These are phyloP conservation scores for Porites lobata DNA, from an alignment of 92 coral and sea anemone species.

Conservation along the genomic window DNA sequence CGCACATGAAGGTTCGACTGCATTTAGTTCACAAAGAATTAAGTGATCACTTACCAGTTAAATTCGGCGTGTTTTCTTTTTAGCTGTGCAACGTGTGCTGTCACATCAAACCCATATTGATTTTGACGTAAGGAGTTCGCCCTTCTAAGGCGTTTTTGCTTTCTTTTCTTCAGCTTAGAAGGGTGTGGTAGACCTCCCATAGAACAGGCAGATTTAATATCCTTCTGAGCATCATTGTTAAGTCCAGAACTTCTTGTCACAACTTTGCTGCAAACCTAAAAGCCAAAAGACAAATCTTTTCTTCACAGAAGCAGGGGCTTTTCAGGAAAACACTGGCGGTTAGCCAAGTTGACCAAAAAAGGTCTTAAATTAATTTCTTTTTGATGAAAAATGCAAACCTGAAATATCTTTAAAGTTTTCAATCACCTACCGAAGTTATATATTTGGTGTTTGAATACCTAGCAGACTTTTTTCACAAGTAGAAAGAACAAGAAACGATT, in stretches of 20 bases:
- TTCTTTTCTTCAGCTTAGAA: constrained; percentile 68
- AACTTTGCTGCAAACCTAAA: constrained; percentile 58
- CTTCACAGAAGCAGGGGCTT: background rate
- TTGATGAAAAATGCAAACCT: no score
- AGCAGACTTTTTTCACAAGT: no score
- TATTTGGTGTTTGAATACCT: no score
- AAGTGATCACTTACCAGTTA: constrained; percentile 58
- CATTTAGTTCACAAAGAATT: background rate
- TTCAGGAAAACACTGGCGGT: no score
- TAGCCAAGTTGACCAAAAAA: no score
- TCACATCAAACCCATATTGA: constrained; percentile 70
- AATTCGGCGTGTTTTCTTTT: constrained; percentile 75
- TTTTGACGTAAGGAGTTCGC: background rate
- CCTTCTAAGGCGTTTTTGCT: constrained; percentile 1
- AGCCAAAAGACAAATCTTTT: background rate
- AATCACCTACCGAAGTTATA: no score
- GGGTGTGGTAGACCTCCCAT: constrained; percentile 75
- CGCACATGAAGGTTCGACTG: no score
- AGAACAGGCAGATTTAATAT: background rate
- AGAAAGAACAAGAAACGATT: no score
- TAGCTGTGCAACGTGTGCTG: constrained; percentile 76
- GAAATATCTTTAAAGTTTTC: no score
- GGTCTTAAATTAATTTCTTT: no score
- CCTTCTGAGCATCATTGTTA: background rate
- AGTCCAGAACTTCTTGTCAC: constrained; percentile 45